These are phyloP conservation scores for Syritta pipiens DNA, from an alignment of 2,888 invertebrate genomes.

Conservation along the genomic window DNA sequence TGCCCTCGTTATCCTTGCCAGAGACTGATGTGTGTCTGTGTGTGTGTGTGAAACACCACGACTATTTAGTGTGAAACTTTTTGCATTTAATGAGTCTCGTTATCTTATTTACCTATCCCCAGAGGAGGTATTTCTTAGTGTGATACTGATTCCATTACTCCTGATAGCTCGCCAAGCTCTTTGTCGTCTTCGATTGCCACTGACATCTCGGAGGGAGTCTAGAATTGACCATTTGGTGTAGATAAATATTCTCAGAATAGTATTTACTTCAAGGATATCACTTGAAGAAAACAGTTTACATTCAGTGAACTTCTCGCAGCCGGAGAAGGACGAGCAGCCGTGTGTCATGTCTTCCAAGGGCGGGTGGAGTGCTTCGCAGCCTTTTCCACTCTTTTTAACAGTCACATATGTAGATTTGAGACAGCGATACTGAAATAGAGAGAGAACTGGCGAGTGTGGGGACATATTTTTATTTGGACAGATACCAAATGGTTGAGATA, in stretches of 20 bases:
- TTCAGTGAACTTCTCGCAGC: constrained; percentile 56
- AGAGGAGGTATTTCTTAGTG: constrained; percentile 48
- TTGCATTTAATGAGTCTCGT: constrained; percentile 69
- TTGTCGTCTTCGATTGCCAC: constrained; percentile 47
- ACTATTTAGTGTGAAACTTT: constrained; percentile 63
- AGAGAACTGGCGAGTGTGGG: background rate
- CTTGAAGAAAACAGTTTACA: constrained; percentile 54
- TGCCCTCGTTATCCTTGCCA: constrained; percentile 42
- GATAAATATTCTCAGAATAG: constrained; percentile 53
- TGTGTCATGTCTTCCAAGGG: background rate
- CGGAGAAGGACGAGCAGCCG: no score
- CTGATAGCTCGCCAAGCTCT: constrained; percentile 34
- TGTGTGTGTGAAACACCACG: constrained; percentile 12
- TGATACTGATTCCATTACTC: constrained; percentile 32
- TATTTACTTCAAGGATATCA: constrained; percentile 57
- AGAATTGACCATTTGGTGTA: constrained; percentile 65
- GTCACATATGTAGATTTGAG: constrained; percentile 57
- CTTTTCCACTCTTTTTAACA: constrained; percentile 32
- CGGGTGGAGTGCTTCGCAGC: background rate
- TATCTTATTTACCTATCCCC: constrained; percentile 68
- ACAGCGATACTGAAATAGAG: constrained; percentile 14
- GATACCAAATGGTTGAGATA: constrained; percentile 59
- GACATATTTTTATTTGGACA: constrained; percentile 53
- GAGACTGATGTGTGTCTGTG: constrained; percentile 35
- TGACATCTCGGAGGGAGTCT: no score